Evolutionary conservation across 1,140 invertebrate species (phyloP).

Genomic region (Nylanderia fulva): DNA sequence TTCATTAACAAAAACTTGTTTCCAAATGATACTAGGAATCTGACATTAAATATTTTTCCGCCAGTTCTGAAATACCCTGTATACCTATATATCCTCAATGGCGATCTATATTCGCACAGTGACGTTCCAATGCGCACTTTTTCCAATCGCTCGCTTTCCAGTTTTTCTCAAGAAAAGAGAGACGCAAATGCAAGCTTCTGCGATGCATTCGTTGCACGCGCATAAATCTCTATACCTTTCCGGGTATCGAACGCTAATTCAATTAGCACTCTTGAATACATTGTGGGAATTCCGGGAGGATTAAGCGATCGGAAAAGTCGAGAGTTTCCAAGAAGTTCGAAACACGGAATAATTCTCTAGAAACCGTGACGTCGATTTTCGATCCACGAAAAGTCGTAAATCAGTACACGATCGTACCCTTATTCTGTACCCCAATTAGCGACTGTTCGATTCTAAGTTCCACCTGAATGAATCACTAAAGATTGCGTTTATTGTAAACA

Average conservation of each 20-base stretch:
- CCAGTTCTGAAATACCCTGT: too few species aligned
- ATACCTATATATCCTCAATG: constrained; percentile 43
- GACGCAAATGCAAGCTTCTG: constrained; percentile 16
- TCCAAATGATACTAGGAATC: too few species aligned
- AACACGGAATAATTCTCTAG: background rate
- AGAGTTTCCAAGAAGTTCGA: background rate
- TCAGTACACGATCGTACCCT: background rate
- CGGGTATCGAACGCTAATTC: constrained; percentile 29
- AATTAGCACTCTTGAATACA: constrained; percentile 2
- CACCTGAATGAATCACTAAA: background rate
- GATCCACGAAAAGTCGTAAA: background rate
- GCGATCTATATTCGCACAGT: constrained; percentile 41
- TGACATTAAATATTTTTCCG: too few species aligned
- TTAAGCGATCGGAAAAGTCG: background rate
- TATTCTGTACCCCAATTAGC: constrained; percentile 14
- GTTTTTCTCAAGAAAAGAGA: constrained; percentile 15
- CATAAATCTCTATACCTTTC: background rate
- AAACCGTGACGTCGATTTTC: background rate
- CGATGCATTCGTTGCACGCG: background rate
- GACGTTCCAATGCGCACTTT: constrained; percentile 22
- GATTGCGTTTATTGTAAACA: background rate
- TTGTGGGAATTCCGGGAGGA: background rate
- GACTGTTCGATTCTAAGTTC: background rate
- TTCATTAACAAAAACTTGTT: too few species aligned
- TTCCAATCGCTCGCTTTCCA: background rate